phyloP scores from a whole-genome alignment of 2,113 vertebrate species.

The Pseudopodoces humilis region DNA sequence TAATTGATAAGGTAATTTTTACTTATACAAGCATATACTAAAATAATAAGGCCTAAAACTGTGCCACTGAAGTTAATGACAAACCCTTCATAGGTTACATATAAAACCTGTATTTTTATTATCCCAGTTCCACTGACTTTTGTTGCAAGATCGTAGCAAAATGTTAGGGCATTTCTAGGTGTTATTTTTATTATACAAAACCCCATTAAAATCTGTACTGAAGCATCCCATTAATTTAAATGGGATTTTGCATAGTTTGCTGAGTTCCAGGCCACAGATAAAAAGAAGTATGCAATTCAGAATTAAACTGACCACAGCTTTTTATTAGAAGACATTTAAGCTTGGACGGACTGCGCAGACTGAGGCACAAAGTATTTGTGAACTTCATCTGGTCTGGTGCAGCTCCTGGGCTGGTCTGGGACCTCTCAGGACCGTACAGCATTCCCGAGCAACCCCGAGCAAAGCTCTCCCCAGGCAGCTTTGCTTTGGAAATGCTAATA shows the following conservation, averaged over 20 bases:
- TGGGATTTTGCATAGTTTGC: conserved; percentile 44
- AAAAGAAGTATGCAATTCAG: conserved; percentile 44
- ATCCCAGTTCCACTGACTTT: conserved; percentile 26
- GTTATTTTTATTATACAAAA: conserved; percentile 62
- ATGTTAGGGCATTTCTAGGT: conserved; percentile 46
- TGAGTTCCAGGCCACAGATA: conserved; percentile 62
- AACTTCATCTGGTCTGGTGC: conserved; percentile 14
- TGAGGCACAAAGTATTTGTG: conserved; percentile 21
- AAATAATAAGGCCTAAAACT: conserved; percentile 45
- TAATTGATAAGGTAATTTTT: conserved; percentile 50
- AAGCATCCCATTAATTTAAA: conserved; percentile 67
- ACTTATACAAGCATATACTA: not conserved
- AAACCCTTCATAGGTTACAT: conserved; percentile 7
- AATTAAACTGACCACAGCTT: conserved; percentile 66
- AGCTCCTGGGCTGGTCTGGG: not conserved
- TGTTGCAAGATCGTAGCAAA: conserved; percentile 29
- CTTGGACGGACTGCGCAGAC: not conserved
- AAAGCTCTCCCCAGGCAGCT: not conserved
- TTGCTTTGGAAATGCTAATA: not conserved
- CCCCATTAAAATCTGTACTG: conserved; percentile 57
- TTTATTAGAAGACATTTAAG: conserved; percentile 59
- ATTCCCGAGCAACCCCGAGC: not conserved
- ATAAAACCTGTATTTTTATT: conserved; percentile 44
- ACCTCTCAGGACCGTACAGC: not conserved
- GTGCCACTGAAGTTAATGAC: conserved; percentile 19